Conservation (phyloP, 1,140 invertebrate genomes). For the Heliconius hermathena region DNA sequence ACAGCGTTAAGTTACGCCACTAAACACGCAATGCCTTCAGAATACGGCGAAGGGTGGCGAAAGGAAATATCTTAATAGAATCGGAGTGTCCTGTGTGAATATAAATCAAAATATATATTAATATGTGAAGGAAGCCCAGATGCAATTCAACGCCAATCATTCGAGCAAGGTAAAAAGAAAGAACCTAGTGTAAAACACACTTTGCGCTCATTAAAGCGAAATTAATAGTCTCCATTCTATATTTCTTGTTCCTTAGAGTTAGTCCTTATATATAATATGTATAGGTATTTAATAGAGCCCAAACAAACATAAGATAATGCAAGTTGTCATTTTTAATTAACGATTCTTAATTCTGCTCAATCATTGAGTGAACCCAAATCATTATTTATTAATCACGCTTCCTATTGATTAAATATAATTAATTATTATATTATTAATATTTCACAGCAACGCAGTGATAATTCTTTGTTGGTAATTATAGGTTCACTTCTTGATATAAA, state of each 20-base stretch:
- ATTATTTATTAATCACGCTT: constrained; percentile 16
- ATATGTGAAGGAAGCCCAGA: no score
- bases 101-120: no score
- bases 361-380: background rate
- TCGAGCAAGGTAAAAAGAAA: no score
- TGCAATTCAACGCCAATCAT: no score
- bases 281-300: background rate
- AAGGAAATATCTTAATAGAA: no score
- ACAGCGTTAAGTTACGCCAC: no score
- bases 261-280: background rate
- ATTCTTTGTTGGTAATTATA: background rate
- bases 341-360: constrained; percentile 1
- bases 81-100: no score
- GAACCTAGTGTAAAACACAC: no score
- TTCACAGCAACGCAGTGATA: background rate
- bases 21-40: no score
- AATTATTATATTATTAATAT: background rate
- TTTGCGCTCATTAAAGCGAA: background rate
- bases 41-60: no score
- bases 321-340: constrained; percentile 28
- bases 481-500: background rate
- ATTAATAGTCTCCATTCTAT: no score
- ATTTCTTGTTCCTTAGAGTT: no score
- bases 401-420: background rate
- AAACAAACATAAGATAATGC: constrained; percentile 13